Conservation (phyloP, 2,113 vertebrate genomes). For the Chlamydotis undulata region DNA sequence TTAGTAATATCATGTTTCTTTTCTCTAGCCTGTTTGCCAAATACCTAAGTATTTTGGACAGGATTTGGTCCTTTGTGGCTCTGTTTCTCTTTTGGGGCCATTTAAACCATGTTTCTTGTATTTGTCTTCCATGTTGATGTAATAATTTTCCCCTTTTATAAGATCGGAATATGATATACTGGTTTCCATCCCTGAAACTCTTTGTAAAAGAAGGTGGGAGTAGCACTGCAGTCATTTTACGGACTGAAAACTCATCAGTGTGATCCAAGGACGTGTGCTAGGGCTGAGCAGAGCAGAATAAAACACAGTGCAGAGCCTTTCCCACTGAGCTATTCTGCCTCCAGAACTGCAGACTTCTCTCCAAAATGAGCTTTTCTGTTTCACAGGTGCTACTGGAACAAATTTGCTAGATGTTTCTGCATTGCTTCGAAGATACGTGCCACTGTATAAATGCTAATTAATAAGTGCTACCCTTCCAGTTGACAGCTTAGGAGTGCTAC, state of each 20-base stretch:
- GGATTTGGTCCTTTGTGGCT: not conserved
- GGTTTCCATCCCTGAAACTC: not conserved
- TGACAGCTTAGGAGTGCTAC: not conserved
- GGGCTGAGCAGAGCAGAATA: not conserved
- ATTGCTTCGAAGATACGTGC: not conserved
- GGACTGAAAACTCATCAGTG: not conserved
- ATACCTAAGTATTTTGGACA: not conserved
- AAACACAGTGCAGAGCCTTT: not conserved
- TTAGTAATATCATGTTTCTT: slow-evolving; percentile 5
- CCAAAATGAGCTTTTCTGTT: not conserved
- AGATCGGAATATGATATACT: not conserved
- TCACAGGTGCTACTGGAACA: not conserved
- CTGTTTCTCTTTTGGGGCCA: not conserved
- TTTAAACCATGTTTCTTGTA: not conserved
- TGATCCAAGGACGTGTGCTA: not conserved
- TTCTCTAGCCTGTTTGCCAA: not conserved
- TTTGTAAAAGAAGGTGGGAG: not conserved
- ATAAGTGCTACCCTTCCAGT: not conserved
- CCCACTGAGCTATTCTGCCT: not conserved
- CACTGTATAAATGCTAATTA: not conserved
- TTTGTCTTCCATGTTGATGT: not conserved
- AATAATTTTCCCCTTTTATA: not conserved
- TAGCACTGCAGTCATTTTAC: not conserved
- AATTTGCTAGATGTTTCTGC: not conserved
- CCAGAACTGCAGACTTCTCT: not conserved